Conservation (phyloP, 2,888 invertebrate species). For the Xestobium rufovillosum region DNA sequence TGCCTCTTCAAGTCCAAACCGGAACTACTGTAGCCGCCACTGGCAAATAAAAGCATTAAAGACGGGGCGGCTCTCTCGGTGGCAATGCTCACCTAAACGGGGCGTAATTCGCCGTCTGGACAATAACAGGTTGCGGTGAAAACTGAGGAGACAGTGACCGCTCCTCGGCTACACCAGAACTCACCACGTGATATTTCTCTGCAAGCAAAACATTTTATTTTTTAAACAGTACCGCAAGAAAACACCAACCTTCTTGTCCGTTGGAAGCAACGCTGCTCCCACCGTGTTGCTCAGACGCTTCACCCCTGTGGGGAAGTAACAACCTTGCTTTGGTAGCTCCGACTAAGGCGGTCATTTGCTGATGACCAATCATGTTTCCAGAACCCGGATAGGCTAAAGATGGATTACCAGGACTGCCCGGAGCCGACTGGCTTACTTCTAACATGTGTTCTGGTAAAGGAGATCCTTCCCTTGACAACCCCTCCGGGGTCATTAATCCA, state of each 20-base stretch:
- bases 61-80: not conserved
- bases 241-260: conserved; percentile 33
- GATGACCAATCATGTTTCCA: conserved; percentile 42
- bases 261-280: conserved; percentile 31
- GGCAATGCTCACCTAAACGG: conserved; percentile 45
- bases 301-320: conserved; percentile 53
- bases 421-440: conserved; percentile 42
- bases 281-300: conserved; percentile 51
- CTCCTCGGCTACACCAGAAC: conserved; percentile 46
- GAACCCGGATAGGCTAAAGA: conserved; percentile 45
- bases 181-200: conserved; percentile 48
- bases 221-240: no score
- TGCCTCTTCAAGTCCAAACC: conserved; percentile 41
- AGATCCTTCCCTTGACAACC: conserved; percentile 84
- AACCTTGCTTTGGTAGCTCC: conserved; percentile 45
- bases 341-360: conserved; percentile 45
- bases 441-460: conserved; percentile 69
- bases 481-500: conserved; percentile 74
- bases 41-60: conserved; percentile 11
- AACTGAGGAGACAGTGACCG: conserved; percentile 51
- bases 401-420: conserved; percentile 52
- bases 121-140: conserved; percentile 55
- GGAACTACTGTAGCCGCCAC: conserved; percentile 32
- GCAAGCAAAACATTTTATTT: conserved; percentile 24
- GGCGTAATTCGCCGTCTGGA: conserved; percentile 50